phyloP scores from a whole-genome alignment of 2,797 vertebrate species.

The Microctenopoma stevenorrisi region DNA sequence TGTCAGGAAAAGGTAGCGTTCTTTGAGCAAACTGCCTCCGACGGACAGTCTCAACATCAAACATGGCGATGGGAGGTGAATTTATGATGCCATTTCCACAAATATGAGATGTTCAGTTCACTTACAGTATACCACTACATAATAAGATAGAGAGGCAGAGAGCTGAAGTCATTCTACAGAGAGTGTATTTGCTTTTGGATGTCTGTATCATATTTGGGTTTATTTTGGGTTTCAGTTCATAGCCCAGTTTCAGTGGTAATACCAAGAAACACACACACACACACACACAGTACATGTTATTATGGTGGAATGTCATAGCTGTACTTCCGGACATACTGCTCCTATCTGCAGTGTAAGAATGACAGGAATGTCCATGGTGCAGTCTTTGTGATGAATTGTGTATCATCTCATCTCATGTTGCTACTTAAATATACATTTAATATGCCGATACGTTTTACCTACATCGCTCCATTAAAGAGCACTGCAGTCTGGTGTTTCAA shows the following conservation, averaged over 20 bases:
- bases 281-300: background rate
- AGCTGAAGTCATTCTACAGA: background rate
- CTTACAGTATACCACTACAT: no score
- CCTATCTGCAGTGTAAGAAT: conserved; percentile 11
- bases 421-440: conserved; percentile 1
- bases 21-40: conserved; percentile 16
- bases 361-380: conserved; percentile 4
- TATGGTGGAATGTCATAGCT: conserved; percentile 4
- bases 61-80: background rate
- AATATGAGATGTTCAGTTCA: no score
- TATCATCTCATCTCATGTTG: background rate
- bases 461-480: background rate
- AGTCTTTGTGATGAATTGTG: background rate
- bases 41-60: conserved; percentile 10
- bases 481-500: background rate
- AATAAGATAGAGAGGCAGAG: no score
- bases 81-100: background rate
- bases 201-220: conserved; percentile 1
- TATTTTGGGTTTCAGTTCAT: conserved; percentile 7
- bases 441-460: background rate
- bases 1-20: background rate
- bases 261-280: background rate
- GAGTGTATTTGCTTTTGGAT: background rate
- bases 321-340: conserved; percentile 5
- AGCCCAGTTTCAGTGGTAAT: background rate